Conservation (phyloP, 2,888 invertebrate species). For the Temnothorax rugatulus region DNA sequence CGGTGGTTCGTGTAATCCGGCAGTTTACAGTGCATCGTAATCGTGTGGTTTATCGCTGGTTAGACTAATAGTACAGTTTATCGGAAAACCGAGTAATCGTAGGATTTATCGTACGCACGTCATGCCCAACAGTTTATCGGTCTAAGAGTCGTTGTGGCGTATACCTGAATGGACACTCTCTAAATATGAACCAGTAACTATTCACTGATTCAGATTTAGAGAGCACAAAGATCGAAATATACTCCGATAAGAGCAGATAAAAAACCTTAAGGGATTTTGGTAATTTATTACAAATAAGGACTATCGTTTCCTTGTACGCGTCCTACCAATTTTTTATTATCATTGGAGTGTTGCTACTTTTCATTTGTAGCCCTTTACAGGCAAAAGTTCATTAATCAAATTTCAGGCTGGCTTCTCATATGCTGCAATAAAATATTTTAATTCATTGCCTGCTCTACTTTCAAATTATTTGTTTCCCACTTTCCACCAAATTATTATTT, state of each 20-base stretch:
- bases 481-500: no score
- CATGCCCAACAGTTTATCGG: slow-evolving; percentile 27
- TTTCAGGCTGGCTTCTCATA: not conserved
- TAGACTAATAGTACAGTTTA: slow-evolving; percentile 50
- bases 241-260: not conserved
- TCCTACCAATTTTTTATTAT: not conserved
- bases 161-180: not conserved
- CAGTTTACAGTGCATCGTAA: slow-evolving; percentile 48
- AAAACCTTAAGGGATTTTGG: not conserved
- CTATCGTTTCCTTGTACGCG: not conserved
- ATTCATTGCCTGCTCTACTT: not conserved
- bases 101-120: slow-evolving; percentile 37
- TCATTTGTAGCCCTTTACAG: not conserved
- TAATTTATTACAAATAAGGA: not conserved
- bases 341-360: not conserved
- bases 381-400: not conserved
- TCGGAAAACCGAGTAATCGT: slow-evolving; percentile 36
- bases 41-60: slow-evolving; percentile 48
- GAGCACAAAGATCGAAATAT: not conserved
- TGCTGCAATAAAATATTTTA: not conserved
- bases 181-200: no score
- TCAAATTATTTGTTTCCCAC: not conserved
- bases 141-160: not conserved
- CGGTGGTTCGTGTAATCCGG: slow-evolving; percentile 33
- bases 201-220: no score